Conservation (phyloP, 2,797 vertebrate genomes). For the Huso huso region DNA sequence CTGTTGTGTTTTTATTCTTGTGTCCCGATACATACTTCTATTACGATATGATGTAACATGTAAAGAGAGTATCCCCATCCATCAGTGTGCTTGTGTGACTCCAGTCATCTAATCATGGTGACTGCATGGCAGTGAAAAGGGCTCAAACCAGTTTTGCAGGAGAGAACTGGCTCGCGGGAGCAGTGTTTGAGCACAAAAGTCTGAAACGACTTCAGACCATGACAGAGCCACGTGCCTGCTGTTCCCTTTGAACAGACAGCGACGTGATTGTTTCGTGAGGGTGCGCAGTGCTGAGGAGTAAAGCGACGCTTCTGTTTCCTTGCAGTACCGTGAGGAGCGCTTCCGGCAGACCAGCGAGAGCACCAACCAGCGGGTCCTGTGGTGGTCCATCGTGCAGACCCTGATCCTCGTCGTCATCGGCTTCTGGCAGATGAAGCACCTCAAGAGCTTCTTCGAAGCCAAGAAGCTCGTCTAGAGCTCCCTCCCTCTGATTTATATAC, state of each 20-base stretch:
- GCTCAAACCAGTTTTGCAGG: no score
- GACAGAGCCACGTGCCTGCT: background rate
- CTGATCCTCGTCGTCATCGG: constrained; percentile 85
- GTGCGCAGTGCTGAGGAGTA: background rate
- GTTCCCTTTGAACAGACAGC: background rate
- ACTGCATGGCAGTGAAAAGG: no score
- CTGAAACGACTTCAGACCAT: no score
- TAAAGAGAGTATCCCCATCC: no score
- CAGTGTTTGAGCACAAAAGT: no score
- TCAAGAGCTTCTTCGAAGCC: constrained; percentile 91
- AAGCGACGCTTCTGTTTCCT: constrained; percentile 2
- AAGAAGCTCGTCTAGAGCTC: constrained; percentile 80
- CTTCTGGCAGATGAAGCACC: constrained; percentile 89
- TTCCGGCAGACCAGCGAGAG: constrained; percentile 89
- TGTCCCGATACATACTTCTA: no score
- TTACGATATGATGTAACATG: no score
- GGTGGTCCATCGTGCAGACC: constrained; percentile 91
- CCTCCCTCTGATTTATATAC: constrained; percentile 21
- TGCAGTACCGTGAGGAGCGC: constrained; percentile 82
- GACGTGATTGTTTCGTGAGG: background rate
- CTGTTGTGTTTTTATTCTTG: no score
- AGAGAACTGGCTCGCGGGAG: no score
- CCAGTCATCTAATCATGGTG: no score
- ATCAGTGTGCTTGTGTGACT: no score
- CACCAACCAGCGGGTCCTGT: constrained; percentile 85